Base-by-base conservation (phyloP, 1,140 invertebrate species). In the Cryptotermes secundus region DNA sequence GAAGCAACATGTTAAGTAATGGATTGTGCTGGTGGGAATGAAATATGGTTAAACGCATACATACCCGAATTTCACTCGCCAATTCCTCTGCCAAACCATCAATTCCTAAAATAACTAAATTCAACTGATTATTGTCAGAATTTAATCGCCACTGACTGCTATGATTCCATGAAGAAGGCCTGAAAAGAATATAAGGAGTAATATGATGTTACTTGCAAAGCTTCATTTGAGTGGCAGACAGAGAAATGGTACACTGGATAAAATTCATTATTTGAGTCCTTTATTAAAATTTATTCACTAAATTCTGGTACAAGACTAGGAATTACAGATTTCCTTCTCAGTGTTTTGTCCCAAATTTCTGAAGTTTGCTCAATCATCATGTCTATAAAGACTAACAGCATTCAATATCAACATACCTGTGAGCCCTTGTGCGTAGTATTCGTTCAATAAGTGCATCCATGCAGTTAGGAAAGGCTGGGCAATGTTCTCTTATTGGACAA, bases 401-500 rank as follows among this genome's bases (percentile, higher is more conserved):
- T 49, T 49, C 45, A 7, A 82, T 26, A 85, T 83, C 31, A 85
- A 53, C 38, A 85, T 88, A 93, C 92, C 93, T 93, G 85, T 94
- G 92, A 59, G 93, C 92, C 89, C 94, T 95, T 59, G 93, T 93
- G 79, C 93, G 92, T 84, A 96, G 90, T 87, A 96, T 93, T 87
- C 95, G 90, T 89, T 95, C 95, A 86, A 96, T 95, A n/a, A 96
- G 89, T 82, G 93, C 93, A 89, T 99, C 98, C 90, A 98, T 95
- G 89, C 97, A 99, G 90, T 96, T 95, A 84, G 95, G 93, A 90
- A 95, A 96, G 72, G 96, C 96, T 34, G 97, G 97, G 89, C 98
- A 99, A 89, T 98, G 96, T 89, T 99, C 97, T 49, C 96, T 91
- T 88, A 97, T 96, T 24, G 98, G 97, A 90, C 96, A 97, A 90